A percentile compares a stretch with the other conserved stretches of the same genome.
Evolutionary conservation across 2,888 invertebrate species (phyloP).

Genomic region (Malachius bipustulatus): DNA sequence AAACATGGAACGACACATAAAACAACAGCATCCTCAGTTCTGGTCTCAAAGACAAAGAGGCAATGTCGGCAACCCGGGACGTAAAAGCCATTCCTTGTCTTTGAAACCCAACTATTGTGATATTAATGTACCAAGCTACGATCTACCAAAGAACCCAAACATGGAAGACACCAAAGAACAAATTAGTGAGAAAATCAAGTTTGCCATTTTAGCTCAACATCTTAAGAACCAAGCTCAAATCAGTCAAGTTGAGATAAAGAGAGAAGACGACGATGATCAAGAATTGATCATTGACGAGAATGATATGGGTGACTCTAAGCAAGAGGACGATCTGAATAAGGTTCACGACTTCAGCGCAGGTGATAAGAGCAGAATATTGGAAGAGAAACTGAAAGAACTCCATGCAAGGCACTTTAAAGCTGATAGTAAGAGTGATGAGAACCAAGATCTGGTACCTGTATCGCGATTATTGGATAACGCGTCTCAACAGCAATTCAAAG

Average conservation of each 20-base stretch:
- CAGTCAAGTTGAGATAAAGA: constrained; percentile 28
- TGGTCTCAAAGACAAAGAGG: constrained; percentile 70
- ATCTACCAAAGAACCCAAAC: constrained; percentile 27
- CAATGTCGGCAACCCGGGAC: constrained; percentile 41
- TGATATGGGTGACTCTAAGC: constrained; percentile 28
- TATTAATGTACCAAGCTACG: constrained; percentile 30
- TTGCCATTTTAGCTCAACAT: constrained; percentile 67
- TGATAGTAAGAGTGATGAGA: constrained; percentile 36
- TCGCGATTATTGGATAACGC: constrained; percentile 68
- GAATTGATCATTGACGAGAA: constrained; percentile 59
- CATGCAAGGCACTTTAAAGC: constrained; percentile 23
- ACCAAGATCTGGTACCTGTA: constrained; percentile 64
- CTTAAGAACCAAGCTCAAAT: constrained; percentile 35
- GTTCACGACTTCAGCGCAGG: constrained; percentile 17
- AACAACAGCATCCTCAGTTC: constrained; percentile 84
- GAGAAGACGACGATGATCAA: constrained; percentile 56
- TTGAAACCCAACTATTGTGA: constrained; percentile 27
- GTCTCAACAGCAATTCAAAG: constrained; percentile 48
- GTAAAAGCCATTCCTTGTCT: constrained; percentile 35
- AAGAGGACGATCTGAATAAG: constrained; percentile 20
- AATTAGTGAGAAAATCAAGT: constrained; percentile 58
- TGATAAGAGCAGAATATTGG: constrained; percentile 23
- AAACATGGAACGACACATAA: constrained; percentile 90
- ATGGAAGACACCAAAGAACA: constrained; percentile 26
- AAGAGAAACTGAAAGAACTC: constrained; percentile 25